Conservation (phyloP, 2,113 vertebrate species). For the Paradoxurus hermaphroditus region DNA sequence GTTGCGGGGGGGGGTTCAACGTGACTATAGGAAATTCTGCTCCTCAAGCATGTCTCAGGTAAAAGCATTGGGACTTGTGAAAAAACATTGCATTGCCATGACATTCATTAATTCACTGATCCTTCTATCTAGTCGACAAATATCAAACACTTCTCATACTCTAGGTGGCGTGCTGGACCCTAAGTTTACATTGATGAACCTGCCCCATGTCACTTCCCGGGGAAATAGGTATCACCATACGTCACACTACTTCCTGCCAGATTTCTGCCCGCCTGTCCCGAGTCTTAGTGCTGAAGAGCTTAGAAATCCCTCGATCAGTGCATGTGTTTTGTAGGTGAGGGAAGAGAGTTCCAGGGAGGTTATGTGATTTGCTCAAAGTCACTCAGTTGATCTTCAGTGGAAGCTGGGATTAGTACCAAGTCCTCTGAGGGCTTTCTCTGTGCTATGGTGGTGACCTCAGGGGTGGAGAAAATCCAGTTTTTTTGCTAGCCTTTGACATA, state of each 20-base stretch:
- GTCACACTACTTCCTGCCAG: not conserved
- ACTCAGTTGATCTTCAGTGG: not conserved
- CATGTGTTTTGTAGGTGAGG: not conserved
- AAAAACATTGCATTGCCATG: not conserved
- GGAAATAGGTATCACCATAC: not conserved
- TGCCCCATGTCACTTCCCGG: not conserved
- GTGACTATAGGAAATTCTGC: not conserved
- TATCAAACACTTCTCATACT: not conserved
- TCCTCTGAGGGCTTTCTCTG: not conserved
- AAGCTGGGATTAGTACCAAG: not conserved
- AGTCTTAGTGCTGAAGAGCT: not conserved
- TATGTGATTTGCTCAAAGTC: not conserved
- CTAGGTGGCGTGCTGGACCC: not conserved
- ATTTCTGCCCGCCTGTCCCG: not conserved
- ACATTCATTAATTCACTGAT: not conserved
- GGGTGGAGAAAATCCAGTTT: not conserved
- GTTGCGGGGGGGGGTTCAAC: too few species aligned
- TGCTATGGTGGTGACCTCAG: not conserved
- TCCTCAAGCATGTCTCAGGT: not conserved
- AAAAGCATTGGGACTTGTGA: not conserved
- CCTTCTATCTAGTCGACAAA: not conserved
- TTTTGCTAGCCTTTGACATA: not conserved
- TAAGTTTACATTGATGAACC: not conserved
- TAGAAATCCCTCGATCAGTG: not conserved
- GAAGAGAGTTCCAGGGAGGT: not conserved